phyloP scores from a whole-genome alignment of 35 echinoderm and acorn worm species.

The Chiridota heheva region DNA sequence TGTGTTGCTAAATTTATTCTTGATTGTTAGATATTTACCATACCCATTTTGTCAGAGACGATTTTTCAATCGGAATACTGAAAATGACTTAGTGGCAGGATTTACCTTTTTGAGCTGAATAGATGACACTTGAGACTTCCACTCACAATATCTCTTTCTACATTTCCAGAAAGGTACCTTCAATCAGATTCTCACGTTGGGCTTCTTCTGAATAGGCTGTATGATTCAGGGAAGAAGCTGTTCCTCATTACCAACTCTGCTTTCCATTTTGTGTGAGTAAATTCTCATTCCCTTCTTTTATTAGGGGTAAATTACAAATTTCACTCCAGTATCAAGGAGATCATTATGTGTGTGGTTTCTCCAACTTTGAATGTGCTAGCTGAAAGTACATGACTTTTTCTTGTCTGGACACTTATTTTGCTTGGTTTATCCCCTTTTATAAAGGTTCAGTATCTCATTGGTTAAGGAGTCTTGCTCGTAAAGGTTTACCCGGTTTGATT shows the following conservation, averaged over 20 bases:
- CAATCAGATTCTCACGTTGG: constrained; percentile 45
- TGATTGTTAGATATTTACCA: no score
- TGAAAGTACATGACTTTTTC: background rate
- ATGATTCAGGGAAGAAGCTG: constrained; percentile 65
- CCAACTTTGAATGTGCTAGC: background rate
- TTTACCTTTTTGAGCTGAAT: no score
- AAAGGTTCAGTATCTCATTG: no score
- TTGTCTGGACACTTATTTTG: background rate
- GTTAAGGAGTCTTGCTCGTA: no score
- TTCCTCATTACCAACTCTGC: constrained; percentile 89
- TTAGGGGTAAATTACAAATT: no score
- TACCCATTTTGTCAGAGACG: no score
- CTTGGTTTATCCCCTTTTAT: background rate
- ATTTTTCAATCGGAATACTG: no score
- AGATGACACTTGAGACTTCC: background rate
- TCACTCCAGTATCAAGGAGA: background rate
- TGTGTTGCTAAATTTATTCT: no score
- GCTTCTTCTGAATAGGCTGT: constrained; percentile 51
- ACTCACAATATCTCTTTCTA: background rate
- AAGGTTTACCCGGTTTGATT: no score
- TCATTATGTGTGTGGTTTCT: background rate
- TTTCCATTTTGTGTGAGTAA: constrained; percentile 87
- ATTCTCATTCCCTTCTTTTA: no score
- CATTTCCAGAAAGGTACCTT: constrained; percentile 71
- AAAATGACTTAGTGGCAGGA: no score